Base-by-base conservation (phyloP, 2,797 vertebrate genomes). In the Molossus alvarezi region DNA sequence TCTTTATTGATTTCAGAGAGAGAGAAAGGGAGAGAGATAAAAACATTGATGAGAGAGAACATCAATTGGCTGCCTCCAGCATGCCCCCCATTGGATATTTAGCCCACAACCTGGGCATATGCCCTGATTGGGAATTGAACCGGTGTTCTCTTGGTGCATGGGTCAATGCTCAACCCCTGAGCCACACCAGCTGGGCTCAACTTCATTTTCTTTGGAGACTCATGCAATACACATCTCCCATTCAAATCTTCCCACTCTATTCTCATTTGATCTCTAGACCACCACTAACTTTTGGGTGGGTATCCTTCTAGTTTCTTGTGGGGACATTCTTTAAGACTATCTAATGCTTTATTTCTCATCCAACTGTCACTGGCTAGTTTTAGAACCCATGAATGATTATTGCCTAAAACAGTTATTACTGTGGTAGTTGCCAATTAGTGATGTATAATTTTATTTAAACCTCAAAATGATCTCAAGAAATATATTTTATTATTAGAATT, bases 401-500 rank as follows among this genome's bases (percentile, higher is more conserved):
- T 45, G 18, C 37, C 65, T 82, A 83, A 92, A 83, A 92, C 25
- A 79, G 41, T 57, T 81, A 51, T 58, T 76, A 65, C 23, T 67
- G 14, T 89, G n/a, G 48, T 86, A 20, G 53, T 83, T 92, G 72
- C n/a, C 72, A 81, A 18, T 73, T 90, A 65, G 51, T 86, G 57
- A 94, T 48, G 48, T 72, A 76, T 45, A 89, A 62, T 84, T 23
- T 85, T 91, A 86, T 57, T 88, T 69, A 79, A 76, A 89, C 14
- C 57, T 91, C 58, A 90, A 88, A 95, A 71, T 85, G 65, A 71
- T 45, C 37, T 89, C 48, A 80, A 84, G 64, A 72, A 89, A 51
- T 88, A 57, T 25, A 76, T 77, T 90, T n/a, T 87, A 27, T 93
- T 58, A 23, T 87, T 41, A 62, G 64, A n/a, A 81, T 80, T 96